Conservation (phyloP, 2,113 vertebrate genomes). For the Stigmatopora argus region DNA sequence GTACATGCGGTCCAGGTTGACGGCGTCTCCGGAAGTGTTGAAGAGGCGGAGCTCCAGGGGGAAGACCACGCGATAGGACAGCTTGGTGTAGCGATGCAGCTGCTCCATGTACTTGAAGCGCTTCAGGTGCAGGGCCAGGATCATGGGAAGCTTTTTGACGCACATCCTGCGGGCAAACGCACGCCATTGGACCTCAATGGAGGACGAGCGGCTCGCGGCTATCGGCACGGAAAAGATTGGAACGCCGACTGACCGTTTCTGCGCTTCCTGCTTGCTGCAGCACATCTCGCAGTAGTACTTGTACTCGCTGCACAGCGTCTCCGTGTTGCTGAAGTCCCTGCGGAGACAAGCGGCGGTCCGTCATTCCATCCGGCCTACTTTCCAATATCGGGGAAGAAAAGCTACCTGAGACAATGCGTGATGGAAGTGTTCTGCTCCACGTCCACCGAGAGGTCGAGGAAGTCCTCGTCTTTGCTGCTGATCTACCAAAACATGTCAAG, state of each 20-base stretch:
- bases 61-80: conserved; percentile 93
- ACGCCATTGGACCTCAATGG: no score
- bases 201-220: no score
- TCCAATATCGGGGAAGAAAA: neutral
- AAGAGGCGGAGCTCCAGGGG: conserved; percentile 92
- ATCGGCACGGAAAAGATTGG: no score
- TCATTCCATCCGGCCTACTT: conserved; percentile 6
- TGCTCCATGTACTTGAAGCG: conserved; percentile 98
- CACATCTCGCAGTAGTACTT: conserved; percentile 98
- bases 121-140: conserved; percentile 94
- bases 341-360: conserved; percentile 15
- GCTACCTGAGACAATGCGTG: conserved; percentile 95
- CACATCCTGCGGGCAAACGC: conserved; percentile 78
- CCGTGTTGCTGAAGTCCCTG: conserved; percentile 98
- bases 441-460: conserved; percentile 96
- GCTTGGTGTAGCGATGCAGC: conserved; percentile 92
- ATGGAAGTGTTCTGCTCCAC: conserved; percentile 98
- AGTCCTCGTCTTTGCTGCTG: conserved; percentile 99
- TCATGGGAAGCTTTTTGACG: conserved; percentile 95
- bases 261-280: conserved; percentile 97
- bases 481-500: conserved; percentile 69
- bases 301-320: conserved; percentile 94
- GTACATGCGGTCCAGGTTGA: conserved; percentile 95
- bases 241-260: conserved; percentile 81
- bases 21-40: conserved; percentile 88